Base-by-base conservation (phyloP, 2,797 vertebrate species). In the Mallotus villosus region DNA sequence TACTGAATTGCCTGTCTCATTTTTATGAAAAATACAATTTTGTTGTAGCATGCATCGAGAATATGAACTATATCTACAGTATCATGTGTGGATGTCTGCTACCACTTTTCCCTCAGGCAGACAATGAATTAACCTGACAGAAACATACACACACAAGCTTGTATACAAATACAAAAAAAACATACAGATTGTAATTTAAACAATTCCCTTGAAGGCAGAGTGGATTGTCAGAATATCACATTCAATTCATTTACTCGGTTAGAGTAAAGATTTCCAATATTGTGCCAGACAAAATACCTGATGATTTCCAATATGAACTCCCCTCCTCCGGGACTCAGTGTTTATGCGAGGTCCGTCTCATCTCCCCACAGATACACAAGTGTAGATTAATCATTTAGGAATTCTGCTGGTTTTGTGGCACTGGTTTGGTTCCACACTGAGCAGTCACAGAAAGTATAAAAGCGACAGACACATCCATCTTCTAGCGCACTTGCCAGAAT, bases 201-300 rank as follows among this genome's bases (percentile, higher is more conserved):
- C 83, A 78, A 85, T 87, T 86, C 88, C 86, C 87, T 83, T 53
- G 79, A 79, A 77, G 79, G 79, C 74, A 70, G 74, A 73, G 72
- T 84, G 82, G 84, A 88, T 89, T 91, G 88, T 91, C 85, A 84
- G 78, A 78, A 85, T 79, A 79, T 85, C 78, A 77, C 78, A 82
- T 89, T 90, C 86, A 84, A 89, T 89, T 90, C 83, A 87, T 88
- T 86, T 85, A 83, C 78, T 90, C 90, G 91, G 92, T 92, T 91
- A 91, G 87, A 87, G 89, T 87, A 88, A 87, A 85, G 85, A 85
- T 90, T 92, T 90, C 78, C 86, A 91, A 90, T 88, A 89, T 85
- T 34, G 71, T 74, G 68, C 78, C 72, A 74, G 82, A 84, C 85
- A 59, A 84, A 89, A 88, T 86, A 85, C 87, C 86, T 84, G 82